Evolutionary conservation across 2,113 vertebrate genomes (phyloP), one percentile per base, ranked within the genome.

Genomic region (Lycaon pictus): DNA sequence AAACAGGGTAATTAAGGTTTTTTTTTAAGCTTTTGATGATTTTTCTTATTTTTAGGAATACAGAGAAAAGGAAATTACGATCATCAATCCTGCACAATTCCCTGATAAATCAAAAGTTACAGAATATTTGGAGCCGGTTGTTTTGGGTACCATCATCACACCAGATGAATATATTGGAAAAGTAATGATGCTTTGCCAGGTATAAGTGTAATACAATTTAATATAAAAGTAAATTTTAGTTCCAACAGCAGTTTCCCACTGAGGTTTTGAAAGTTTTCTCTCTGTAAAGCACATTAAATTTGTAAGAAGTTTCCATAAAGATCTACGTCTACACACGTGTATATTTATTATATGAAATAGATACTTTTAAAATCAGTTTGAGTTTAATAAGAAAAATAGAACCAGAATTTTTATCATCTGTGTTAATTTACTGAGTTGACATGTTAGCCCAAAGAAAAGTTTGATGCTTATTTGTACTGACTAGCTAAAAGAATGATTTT

Each of bases 81-180:
- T 99, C 13, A 99, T 99, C 96, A 99, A 99, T 96, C 99, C 99
- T 7, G 98, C 99, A 95, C 99, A 99, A 43, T 99, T 99, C 97
- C 99, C 99, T 60, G 99, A 99, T 84, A 99, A 98, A 93, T 96
- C 98, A 17, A 98, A 98, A 32, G 99, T 99, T 77, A 98, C 98
- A 0, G 98, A 99, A 96, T 99, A 99, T 97, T 98, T 99, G 98
- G 99, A 99, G 94, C 99, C 99, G n/a, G 98, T 99, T 98, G 99
- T 99, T 95, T 79, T 99, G 96, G 99, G 99, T 23, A 99, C 99
- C 74, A 99, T 99, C 96, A 99, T 99, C 37, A 97, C 99, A 96
- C 99, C 99, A 63, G 99, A 99, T 56, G 98, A 98, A 86, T 99
- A 99, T 97, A 99, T 98, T 60, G 99, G 99, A 51, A 99, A 99